Evolutionary conservation across 2,113 vertebrate genomes (phyloP).

Genomic region (Psammodynastes pulverulentus): DNA sequence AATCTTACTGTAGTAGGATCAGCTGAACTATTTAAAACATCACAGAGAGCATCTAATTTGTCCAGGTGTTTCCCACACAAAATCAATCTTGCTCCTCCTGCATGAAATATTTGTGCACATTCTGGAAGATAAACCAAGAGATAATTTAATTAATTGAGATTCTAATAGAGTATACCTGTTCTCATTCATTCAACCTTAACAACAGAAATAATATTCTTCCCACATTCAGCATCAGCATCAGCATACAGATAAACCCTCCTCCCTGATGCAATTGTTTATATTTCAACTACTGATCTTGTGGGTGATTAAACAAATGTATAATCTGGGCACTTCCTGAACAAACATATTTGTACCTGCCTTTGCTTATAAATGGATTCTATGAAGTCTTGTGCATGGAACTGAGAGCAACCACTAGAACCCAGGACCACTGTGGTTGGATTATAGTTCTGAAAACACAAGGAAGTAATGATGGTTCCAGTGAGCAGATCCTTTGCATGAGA

Average conservation of each 20-base stretch:
- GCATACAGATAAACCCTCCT: background rate
- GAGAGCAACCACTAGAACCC: background rate
- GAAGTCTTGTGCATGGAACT: no score
- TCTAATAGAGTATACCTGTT: background rate
- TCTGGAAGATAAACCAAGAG: slow-evolving; percentile 66
- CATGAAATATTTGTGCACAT: slow-evolving; percentile 85
- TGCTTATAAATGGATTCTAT: background rate
- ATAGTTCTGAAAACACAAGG: background rate
- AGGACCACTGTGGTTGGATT: background rate
- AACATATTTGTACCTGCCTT: background rate
- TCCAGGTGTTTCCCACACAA: slow-evolving; percentile 90
- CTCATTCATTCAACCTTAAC: background rate
- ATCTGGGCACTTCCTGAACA: background rate
- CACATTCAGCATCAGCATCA: background rate
- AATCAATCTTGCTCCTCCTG: slow-evolving; percentile 86
- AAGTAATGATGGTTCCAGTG: background rate
- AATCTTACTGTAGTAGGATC: slow-evolving; percentile 82
- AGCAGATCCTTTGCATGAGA: background rate
- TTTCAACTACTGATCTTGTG: background rate
- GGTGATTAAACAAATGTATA: background rate
- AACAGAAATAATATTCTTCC: background rate
- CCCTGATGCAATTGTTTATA: background rate
- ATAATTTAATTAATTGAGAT: background rate
- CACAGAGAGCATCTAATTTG: slow-evolving; percentile 84
- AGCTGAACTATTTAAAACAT: slow-evolving; percentile 76